Base-by-base conservation (phyloP, 2,797 vertebrate species). In the Melanotaenia nigrans region DNA sequence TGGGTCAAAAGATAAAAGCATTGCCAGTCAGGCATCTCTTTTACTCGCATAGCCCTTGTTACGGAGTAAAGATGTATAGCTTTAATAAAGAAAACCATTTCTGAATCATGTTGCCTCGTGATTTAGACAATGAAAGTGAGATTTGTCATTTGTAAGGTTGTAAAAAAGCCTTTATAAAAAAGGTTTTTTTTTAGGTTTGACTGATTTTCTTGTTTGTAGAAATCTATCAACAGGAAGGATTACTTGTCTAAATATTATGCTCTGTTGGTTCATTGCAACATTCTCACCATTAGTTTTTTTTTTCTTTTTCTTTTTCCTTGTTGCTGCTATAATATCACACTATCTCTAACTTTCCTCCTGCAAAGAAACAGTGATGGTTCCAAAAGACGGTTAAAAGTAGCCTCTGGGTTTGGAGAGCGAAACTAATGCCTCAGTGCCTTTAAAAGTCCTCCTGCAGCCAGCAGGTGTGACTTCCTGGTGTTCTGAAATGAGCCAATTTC, bases 261-360 rank as follows among this genome's bases (percentile, higher is more conserved):
- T 66, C 55, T 66, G 53, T 66, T 66, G 36, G 53, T 28, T 13
- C 53, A 57, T 66, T 54, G 7, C 25, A 56, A 53, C 24, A 42
- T 56, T 56, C 64, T 66, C 7, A 53, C 24, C n/a, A 22, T 30
- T 11, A 28, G 49, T n/a, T 10, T 28, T 28, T 28, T 28, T 28
- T 28, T 28, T 28, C 2, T 2, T 28, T 28, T 28, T 28, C 2
- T 28, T 28, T 28, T 28, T 28, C 25, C 25, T 28, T 28, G 25
- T 28, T 28, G 25, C 25, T 28, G 25, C 25, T 28, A 28, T 28
- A 28, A 28, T 28, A 28, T 56, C 64, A 32, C 64, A 56, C 11
- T 36, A 18, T 22, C 24, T 54, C 33, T 28, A 9, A 65, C 33
- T 53, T 65, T 1, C 11, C 53, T 66, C n/a, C 53, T 42, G 38